Conservation (phyloP, 2,113 vertebrate species). For the Lepus timidus region DNA sequence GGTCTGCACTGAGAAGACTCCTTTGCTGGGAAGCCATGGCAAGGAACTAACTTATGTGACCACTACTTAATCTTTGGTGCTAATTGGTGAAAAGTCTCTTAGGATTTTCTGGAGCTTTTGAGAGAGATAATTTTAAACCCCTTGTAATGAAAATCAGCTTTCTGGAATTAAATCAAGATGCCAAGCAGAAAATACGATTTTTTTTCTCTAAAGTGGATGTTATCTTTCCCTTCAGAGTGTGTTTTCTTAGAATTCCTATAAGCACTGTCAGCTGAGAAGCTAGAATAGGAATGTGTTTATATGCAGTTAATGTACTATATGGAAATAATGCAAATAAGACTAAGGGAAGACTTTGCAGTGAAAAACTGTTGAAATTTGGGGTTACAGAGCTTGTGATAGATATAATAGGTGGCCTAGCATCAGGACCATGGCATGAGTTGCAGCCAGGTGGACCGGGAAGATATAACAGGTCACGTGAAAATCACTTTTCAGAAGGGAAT, state of each 20-base stretch:
- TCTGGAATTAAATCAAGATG: conserved; percentile 42
- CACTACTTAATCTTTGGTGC: neutral
- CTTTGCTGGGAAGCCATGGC: neutral
- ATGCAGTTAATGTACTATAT: neutral
- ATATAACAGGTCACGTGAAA: neutral
- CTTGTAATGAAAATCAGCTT: neutral
- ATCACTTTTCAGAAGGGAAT: neutral
- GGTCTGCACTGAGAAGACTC: neutral
- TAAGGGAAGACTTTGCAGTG: neutral
- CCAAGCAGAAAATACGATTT: conserved; percentile 30
- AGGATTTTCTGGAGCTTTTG: neutral
- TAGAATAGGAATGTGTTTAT: neutral
- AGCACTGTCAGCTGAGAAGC: neutral
- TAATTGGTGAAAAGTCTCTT: conserved; percentile 22
- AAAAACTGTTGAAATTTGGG: conserved; percentile 2
- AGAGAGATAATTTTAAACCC: neutral
- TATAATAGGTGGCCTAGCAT: neutral
- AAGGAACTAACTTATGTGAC: neutral
- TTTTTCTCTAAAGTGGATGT: conserved; percentile 34
- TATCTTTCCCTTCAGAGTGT: conserved; percentile 36
- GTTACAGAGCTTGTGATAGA: neutral
- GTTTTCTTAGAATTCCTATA: neutral
- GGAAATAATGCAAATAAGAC: conserved; percentile 9
- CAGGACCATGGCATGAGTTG: neutral
- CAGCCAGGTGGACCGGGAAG: neutral